Percentiles rank a stretch among this genome's conserved stretches.
Conservation (phyloP, 2,113 vertebrate species). For the Hippocampus abdominalis region DNA sequence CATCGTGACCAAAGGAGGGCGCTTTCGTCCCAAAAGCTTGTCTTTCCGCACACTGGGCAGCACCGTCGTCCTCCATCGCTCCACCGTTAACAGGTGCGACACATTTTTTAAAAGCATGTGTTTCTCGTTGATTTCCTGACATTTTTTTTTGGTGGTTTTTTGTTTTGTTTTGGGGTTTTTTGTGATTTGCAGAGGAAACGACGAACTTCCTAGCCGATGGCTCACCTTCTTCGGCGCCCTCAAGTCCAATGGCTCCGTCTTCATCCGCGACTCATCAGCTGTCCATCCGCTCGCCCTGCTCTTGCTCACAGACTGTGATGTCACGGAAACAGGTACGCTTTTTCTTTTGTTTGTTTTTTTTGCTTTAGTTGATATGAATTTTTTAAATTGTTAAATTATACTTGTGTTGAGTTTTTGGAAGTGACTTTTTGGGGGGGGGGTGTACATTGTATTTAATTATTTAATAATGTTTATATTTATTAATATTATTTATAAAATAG, state of each 20-base stretch:
- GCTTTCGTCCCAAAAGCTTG: slow-evolving; percentile 85
- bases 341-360: slow-evolving; percentile 7
- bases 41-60: slow-evolving; percentile 79
- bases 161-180: neutral
- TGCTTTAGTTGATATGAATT: neutral
- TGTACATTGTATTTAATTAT: too few relatives aligned
- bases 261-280: slow-evolving; percentile 88
- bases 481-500: too few relatives aligned
- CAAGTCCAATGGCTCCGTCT: slow-evolving; percentile 83
- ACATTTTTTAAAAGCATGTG: neutral
- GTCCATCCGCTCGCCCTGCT: slow-evolving; percentile 89
- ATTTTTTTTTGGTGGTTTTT: too few relatives aligned
- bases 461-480: too few relatives aligned
- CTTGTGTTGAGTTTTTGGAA: too few relatives aligned
- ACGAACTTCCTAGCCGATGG: slow-evolving; percentile 85
- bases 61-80: slow-evolving; percentile 87
- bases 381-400: too few relatives aligned
- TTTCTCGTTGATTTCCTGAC: neutral
- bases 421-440: too few relatives aligned
- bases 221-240: slow-evolving; percentile 90
- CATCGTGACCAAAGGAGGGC: slow-evolving; percentile 82
- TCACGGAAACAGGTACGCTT: slow-evolving; percentile 78
- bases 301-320: slow-evolving; percentile 84
- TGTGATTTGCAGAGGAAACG: slow-evolving; percentile 71
- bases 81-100: slow-evolving; percentile 88